Evolutionary conservation across 2,797 vertebrate genomes (phyloP).

Genomic region (Fringilla coelebs): DNA sequence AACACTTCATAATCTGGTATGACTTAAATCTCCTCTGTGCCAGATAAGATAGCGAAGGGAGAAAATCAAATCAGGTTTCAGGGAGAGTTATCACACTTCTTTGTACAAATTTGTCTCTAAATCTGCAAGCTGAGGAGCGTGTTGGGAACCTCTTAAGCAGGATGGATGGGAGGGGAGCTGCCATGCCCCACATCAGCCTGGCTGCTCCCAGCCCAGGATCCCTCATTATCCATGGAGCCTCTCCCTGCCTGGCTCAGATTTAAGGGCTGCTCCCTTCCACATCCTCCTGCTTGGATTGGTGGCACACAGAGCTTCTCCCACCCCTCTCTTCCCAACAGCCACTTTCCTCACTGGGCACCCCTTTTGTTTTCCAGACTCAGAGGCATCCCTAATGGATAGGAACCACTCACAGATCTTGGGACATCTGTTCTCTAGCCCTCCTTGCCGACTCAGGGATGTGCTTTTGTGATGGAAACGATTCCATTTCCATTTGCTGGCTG

Average conservation of each 20-base stretch:
- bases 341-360: not conserved
- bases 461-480: not conserved
- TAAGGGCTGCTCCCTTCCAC: not conserved
- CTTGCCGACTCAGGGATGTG: not conserved
- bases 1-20: conserved; percentile 20
- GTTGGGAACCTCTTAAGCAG: not conserved
- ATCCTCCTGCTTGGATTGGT: rapidly evolving
- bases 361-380: not conserved
- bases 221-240: too few species aligned
- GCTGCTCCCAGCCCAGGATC: not conserved
- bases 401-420: not conserved
- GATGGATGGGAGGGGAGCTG: not conserved
- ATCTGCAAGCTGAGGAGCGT: not conserved
- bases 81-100: conserved; percentile 27
- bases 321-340: not conserved
- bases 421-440: not conserved
- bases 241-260: not conserved
- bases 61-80: conserved; percentile 52
- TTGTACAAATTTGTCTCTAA: conserved; percentile 27
- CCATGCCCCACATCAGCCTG: rapidly evolving
- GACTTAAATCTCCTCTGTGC: conserved; percentile 15
- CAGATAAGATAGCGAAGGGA: not conserved
- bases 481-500: not conserved
- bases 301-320: not conserved
- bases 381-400: not conserved